Conservation (phyloP, 2,113 vertebrate genomes). For the Ictalurus punctatus region DNA sequence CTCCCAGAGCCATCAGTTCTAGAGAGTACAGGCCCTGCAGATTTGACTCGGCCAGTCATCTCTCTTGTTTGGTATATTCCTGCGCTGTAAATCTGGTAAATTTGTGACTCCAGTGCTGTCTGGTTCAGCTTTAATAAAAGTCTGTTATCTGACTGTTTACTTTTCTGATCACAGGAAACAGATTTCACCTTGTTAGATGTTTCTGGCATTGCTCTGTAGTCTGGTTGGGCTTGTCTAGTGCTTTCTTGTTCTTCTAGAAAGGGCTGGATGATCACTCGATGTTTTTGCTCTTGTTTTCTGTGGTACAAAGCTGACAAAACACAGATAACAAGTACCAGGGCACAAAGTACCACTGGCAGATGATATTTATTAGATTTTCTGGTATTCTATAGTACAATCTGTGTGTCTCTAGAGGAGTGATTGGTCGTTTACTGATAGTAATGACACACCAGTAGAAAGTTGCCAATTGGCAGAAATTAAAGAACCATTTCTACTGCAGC, state of each 20-base stretch:
- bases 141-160: neutral
- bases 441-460: neutral
- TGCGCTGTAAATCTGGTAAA: constrained; percentile 45
- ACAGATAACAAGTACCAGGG: constrained; percentile 57
- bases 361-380: constrained; percentile 16
- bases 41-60: constrained; percentile 58
- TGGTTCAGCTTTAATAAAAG: neutral
- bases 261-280: constrained; percentile 47
- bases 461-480: neutral
- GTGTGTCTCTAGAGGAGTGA: neutral
- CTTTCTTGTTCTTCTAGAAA: neutral
- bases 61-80: neutral
- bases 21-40: constrained; percentile 67
- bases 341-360: constrained; percentile 60
- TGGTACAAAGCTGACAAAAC: constrained; percentile 57
- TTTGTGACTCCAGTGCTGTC: constrained; percentile 45
- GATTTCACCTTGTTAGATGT: neutral
- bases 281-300: constrained; percentile 61
- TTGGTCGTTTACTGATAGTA: neutral
- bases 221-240: neutral
- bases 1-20: constrained; percentile 42
- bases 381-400: neutral
- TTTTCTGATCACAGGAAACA: neutral
- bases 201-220: neutral
- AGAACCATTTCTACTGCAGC: neutral